These are phyloP conservation scores for Caligus rogercresseyi DNA, from an alignment of 1,140 invertebrate species.

Conservation along the genomic window DNA sequence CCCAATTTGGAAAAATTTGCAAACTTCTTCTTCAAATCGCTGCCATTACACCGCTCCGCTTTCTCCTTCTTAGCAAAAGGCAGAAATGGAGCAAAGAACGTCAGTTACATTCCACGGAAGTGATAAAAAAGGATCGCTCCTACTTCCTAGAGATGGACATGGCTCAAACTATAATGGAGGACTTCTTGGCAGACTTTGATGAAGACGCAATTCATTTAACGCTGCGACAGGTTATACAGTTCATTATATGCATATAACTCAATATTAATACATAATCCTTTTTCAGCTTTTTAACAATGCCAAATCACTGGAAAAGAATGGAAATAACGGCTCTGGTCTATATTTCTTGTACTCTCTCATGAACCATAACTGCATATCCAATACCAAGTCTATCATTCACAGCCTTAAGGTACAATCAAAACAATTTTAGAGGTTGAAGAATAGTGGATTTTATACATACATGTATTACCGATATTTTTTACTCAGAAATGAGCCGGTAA, in stretches of 20 bases:
- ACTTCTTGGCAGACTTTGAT: not conserved
- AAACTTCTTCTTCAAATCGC: not conserved
- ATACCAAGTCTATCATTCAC: not conserved
- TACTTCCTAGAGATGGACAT: not conserved
- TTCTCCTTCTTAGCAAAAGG: not conserved
- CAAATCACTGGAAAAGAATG: not conserved
- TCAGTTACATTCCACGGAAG: not conserved
- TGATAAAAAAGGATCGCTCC: not conserved
- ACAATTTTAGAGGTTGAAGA: too few relatives aligned
- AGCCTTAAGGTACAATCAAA: not conserved
- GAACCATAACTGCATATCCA: not conserved
- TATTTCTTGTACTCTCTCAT: not conserved
- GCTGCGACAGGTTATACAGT: not conserved
- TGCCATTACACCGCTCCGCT: not conserved
- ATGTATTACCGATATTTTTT: too few relatives aligned
- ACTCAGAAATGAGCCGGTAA: too few relatives aligned
- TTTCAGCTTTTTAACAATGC: not conserved
- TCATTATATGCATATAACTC: too few relatives aligned
- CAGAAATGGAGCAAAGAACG: not conserved
- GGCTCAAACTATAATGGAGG: not conserved
- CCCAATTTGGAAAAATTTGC: not conserved
- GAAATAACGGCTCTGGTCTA: not conserved
- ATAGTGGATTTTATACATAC: too few relatives aligned
- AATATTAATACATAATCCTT: too few relatives aligned
- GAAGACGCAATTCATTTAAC: not conserved